A percentile compares a stretch with the other conserved stretches of the same genome.
phyloP scores from a whole-genome alignment of 2,888 invertebrate species.

The Salticus scenicus region DNA sequence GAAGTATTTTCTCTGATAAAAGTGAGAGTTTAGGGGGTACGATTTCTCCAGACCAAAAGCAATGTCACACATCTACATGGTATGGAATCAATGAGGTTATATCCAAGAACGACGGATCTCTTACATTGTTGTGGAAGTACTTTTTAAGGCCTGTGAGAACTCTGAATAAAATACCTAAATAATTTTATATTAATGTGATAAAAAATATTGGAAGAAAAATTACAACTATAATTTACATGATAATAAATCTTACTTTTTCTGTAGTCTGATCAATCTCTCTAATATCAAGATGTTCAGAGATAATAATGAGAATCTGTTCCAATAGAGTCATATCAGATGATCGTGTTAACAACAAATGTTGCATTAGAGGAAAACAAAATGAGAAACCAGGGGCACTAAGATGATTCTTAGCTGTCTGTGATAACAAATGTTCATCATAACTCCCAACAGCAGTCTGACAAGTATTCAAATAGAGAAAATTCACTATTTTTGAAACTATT shows the following conservation, averaged over 20 bases:
- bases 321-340: constrained; percentile 56
- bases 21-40: no score
- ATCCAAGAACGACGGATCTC: no score
- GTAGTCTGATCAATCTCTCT: constrained; percentile 75
- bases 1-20: no score
- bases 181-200: no score
- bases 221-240: no score
- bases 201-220: no score
- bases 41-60: no score
- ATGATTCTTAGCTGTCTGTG: constrained; percentile 60
- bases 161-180: no score
- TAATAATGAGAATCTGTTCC: constrained; percentile 74
- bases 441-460: constrained; percentile 50
- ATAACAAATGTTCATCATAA: constrained; percentile 69
- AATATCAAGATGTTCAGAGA: constrained; percentile 82
- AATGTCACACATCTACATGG: no score
- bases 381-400: constrained; percentile 87
- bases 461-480: constrained; percentile 79
- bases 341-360: constrained; percentile 72
- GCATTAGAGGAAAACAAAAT: constrained; percentile 87
- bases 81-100: no score
- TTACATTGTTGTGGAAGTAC: no score
- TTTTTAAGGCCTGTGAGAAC: no score
- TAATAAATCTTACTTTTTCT: constrained; percentile 21
- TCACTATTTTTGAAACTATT: constrained; percentile 82